Conservation (phyloP, 2,888 invertebrate genomes). For the Xanthostigma xanthostigma region DNA sequence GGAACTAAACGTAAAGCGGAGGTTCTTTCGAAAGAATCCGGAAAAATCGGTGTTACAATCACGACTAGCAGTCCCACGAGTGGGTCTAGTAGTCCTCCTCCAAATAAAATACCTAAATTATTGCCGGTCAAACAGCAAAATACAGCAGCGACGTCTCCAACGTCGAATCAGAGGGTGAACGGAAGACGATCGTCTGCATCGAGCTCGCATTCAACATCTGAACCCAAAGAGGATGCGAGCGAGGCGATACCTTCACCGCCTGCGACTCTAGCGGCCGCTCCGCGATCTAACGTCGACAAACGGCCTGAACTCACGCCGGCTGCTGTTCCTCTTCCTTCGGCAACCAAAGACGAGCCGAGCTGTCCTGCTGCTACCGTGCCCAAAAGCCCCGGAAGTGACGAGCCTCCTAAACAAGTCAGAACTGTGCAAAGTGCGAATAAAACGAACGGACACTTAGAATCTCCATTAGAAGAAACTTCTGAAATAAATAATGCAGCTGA, state of each 20-base stretch:
- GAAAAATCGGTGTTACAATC: slow-evolving; percentile 82
- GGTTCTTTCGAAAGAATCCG: slow-evolving; percentile 70
- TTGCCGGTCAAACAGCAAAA: slow-evolving; percentile 25
- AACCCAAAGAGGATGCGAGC: slow-evolving; percentile 20
- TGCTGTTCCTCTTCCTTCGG: slow-evolving; percentile 24
- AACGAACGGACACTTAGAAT: slow-evolving; percentile 6
- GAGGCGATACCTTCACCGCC: slow-evolving; percentile 23
- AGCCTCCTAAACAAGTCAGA: slow-evolving; percentile 14
- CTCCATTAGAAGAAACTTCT: slow-evolving; percentile 8
- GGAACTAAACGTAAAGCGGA: slow-evolving; percentile 77
- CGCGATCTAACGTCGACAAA: slow-evolving; percentile 24
- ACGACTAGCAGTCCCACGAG: slow-evolving; percentile 49
- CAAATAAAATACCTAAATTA: slow-evolving; percentile 30
- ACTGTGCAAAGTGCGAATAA: slow-evolving; percentile 7
- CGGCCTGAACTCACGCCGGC: slow-evolving; percentile 21
- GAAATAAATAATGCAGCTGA: slow-evolving; percentile 7
- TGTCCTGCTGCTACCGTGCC: slow-evolving; percentile 18
- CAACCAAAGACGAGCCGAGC: slow-evolving; percentile 20
- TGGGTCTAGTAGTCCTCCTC: slow-evolving; percentile 32
- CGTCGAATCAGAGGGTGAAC: slow-evolving; percentile 24
- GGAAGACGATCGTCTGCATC: slow-evolving; percentile 32
- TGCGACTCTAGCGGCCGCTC: slow-evolving; percentile 25
- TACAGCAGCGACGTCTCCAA: slow-evolving; percentile 30
- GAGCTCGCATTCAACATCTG: slow-evolving; percentile 26
- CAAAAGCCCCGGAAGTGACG: slow-evolving; percentile 17